Evolutionary conservation across 2,888 invertebrate species (phyloP).

Genomic region (Pyrocoelia pectoralis): DNA sequence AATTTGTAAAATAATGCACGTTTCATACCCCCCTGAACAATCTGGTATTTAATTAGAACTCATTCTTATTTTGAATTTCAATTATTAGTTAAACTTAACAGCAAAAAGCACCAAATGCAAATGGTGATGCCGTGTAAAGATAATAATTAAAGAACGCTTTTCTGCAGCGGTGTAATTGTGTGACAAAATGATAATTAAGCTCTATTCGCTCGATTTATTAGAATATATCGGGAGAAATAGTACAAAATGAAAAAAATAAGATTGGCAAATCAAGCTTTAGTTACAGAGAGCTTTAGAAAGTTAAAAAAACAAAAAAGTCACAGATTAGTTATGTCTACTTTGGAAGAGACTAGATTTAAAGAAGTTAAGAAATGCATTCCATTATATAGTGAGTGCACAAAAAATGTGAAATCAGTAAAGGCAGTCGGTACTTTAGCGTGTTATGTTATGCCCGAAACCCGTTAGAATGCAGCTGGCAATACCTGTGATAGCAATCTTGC

Average conservation of each 20-base stretch:
- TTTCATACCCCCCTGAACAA: too few species aligned
- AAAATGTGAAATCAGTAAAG: slow-evolving; percentile 42
- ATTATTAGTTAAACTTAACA: too few species aligned
- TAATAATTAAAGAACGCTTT: too few species aligned
- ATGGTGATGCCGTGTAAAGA: too few species aligned
- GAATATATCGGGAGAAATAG: too few species aligned
- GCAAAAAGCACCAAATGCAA: too few species aligned
- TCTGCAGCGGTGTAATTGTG: too few species aligned
- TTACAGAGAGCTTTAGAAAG: slow-evolving; percentile 21
- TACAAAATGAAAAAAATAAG: background rate
- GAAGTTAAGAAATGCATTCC: slow-evolving; percentile 34
- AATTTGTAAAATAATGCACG: too few species aligned
- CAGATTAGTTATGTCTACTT: slow-evolving; percentile 20
- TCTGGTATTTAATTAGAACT: too few species aligned
- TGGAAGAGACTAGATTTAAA: slow-evolving; percentile 26
- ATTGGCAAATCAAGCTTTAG: slow-evolving; percentile 22
- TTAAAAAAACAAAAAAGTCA: slow-evolving; percentile 20
- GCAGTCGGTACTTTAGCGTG: slow-evolving; percentile 53
- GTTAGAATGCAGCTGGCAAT: slow-evolving; percentile 65
- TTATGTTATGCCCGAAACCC: slow-evolving; percentile 43
- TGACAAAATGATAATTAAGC: too few species aligned
- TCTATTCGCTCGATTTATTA: too few species aligned
- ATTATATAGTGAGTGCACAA: slow-evolving; percentile 33
- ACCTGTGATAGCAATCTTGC: slow-evolving; percentile 99
- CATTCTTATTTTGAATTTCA: too few species aligned